phyloP scores from a whole-genome alignment of 2,113 vertebrate genomes.

The Leptobrachium leishanense region DNA sequence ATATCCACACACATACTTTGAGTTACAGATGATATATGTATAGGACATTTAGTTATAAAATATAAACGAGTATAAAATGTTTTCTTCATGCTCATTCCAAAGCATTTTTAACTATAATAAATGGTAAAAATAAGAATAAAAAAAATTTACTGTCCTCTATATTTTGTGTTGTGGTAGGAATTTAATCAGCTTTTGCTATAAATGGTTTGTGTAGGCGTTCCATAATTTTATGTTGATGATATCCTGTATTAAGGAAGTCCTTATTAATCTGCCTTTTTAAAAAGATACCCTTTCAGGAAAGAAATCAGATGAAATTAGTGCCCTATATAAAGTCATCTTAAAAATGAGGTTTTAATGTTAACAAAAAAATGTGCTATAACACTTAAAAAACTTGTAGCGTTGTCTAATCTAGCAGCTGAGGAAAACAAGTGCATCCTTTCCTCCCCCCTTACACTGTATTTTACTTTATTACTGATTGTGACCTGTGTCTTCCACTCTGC shows the following conservation, averaged over 20 bases:
- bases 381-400: no score
- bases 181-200: neutral
- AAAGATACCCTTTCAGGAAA: neutral
- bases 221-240: neutral
- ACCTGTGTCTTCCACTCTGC: neutral
- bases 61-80: constrained; percentile 8
- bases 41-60: constrained; percentile 16
- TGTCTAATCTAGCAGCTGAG: no score
- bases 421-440: no score
- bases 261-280: constrained; percentile 24
- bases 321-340: neutral
- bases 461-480: constrained; percentile 4
- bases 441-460: no score
- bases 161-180: constrained; percentile 8
- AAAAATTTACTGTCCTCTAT: constrained; percentile 14
- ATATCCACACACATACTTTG: constrained; percentile 22
- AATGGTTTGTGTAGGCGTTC: neutral
- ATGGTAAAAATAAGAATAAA: constrained; percentile 4
- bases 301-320: neutral
- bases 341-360: no score
- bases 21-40: constrained; percentile 22
- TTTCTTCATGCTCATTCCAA: constrained; percentile 46
- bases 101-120: constrained; percentile 33
- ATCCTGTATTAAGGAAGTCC: constrained; percentile 28
- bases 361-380: no score